Evolutionary conservation across 2,888 invertebrate genomes (phyloP), one percentile per base, ranked within the genome.

Genomic region (Pyrgus malvae): DNA sequence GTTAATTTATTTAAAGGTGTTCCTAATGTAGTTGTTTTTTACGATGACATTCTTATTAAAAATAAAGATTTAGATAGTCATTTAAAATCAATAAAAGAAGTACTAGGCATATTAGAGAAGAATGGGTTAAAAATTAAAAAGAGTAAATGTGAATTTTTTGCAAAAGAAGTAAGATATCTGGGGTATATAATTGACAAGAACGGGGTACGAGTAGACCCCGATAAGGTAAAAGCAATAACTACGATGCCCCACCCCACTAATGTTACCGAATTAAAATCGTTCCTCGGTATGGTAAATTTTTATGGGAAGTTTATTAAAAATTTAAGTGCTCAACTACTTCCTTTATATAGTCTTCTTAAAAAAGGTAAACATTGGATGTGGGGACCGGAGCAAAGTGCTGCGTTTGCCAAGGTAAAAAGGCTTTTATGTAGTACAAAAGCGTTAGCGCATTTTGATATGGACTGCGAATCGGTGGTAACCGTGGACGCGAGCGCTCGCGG

Each of bases 271-370:
- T 14, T 48, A 3, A 48, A 37, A 48, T 35, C 48, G 3, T 48
- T 48, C 17, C 5, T 48, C 0, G 37, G 48, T 1, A 25, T 37
- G 35, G 21, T 7, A 1, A 48, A 48, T 37, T 48, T 35, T 37
- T 48, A 37, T 25, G 7, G 9, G 7, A 48, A 48, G 25, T 48
- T 48, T 48, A 25, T 48, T n/a, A 35, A 14, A n/a, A 25, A 48
- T 37, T 31, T 25, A 6, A 9, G 9, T 8, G 0, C 2, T 1
- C 9, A 37, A 2, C n/a, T 48, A 11, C 0, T 6, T 0, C 48
- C 48, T 7, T 8, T 48, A 3, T 48, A 48, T 17, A 11, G 16
- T 2, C 17, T 48, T 6, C n/a, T 48, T 6, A 37, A 37, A 25
- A 5, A 17, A 2, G 27, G 14, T n/a, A n/a, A 1, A 0, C 17